Conservation (phyloP, 2,113 vertebrate genomes). For the Macquaria ambigua region DNA sequence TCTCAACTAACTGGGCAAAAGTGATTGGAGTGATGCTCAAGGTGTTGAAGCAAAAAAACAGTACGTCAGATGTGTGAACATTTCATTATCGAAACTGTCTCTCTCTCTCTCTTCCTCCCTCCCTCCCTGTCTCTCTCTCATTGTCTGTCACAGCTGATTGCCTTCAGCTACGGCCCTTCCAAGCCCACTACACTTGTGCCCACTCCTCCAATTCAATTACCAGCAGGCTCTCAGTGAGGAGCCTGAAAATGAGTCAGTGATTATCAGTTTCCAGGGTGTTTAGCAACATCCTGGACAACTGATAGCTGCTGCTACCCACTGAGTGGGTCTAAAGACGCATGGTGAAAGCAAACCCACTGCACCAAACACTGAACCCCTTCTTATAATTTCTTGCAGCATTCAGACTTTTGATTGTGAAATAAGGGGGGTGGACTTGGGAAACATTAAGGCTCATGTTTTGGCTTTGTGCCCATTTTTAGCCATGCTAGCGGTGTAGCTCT, state of each 20-base stretch:
- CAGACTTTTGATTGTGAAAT: not conserved
- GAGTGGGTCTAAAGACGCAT: not conserved
- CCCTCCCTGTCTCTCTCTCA: slow-evolving; percentile 19
- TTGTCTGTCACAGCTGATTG: slow-evolving; percentile 66
- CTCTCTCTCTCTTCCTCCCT: slow-evolving; percentile 5
- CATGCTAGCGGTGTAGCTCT: not conserved
- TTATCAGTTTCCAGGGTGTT: slow-evolving; percentile 70
- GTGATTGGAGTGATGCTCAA: slow-evolving; percentile 66
- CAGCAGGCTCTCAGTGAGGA: slow-evolving; percentile 54
- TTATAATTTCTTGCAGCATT: slow-evolving; percentile 17
- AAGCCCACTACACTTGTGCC: slow-evolving; percentile 58
- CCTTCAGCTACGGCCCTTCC: slow-evolving; percentile 43
- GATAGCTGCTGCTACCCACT: slow-evolving; percentile 26
- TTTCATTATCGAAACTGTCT: slow-evolving; percentile 52
- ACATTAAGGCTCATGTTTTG: not conserved
- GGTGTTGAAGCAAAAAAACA: slow-evolving; percentile 23
- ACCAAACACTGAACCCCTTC: not conserved
- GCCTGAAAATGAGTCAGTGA: slow-evolving; percentile 63
- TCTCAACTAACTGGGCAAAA: slow-evolving; percentile 54
- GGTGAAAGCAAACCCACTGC: not conserved
- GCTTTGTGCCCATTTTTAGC: not conserved
- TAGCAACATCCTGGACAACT: slow-evolving; percentile 48
- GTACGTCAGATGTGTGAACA: slow-evolving; percentile 28
- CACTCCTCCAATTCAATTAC: slow-evolving; percentile 72
- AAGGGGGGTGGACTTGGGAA: not conserved